A percentile compares a stretch with the other conserved stretches of the same genome.
These are phyloP conservation scores for Ceyx cyanopectus DNA, from an alignment of 2,113 vertebrate genomes.

Conservation along the genomic window DNA sequence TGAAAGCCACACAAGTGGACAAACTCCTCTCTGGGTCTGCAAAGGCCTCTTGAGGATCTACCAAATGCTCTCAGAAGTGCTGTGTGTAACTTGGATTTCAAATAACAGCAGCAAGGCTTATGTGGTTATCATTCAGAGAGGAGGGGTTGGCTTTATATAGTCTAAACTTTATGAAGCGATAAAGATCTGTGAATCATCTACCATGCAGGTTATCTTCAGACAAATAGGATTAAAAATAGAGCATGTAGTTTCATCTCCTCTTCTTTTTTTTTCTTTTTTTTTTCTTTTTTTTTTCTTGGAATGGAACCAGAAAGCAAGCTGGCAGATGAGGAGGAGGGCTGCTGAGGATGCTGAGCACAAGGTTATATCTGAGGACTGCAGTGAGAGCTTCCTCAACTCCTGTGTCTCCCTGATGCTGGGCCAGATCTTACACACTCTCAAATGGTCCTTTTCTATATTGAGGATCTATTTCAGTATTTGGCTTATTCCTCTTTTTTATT, in stretches of 20 bases:
- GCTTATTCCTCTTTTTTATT: conserved; percentile 24
- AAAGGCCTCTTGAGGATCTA: neutral
- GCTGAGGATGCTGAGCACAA: neutral
- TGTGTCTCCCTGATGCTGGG: neutral
- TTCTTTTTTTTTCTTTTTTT: neutral
- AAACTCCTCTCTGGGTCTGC: neutral
- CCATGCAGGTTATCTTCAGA: conserved; percentile 51
- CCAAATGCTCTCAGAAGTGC: neutral
- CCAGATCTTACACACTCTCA: neutral
- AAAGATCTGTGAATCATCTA: conserved; percentile 69
- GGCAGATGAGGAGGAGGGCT: neutral
- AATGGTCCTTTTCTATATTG: conserved; percentile 10
- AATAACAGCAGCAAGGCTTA: conserved; percentile 6
- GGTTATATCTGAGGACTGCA: neutral
- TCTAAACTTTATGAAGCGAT: conserved; percentile 52
- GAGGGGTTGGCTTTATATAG: conserved; percentile 49
- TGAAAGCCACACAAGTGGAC: neutral
- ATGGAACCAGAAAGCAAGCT: neutral
- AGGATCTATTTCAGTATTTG: conserved; percentile 2
- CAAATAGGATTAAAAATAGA: conserved; percentile 65
- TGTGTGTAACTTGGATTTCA: neutral
- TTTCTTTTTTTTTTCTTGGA: neutral
- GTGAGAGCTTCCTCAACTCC: neutral
- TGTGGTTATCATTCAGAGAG: conserved; percentile 19
- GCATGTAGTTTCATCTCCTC: neutral